Percentiles rank a stretch among this genome's conserved stretches.
Evolutionary conservation across 1,140 invertebrate genomes (phyloP).

Genomic region (Psilanteris sp.): DNA sequence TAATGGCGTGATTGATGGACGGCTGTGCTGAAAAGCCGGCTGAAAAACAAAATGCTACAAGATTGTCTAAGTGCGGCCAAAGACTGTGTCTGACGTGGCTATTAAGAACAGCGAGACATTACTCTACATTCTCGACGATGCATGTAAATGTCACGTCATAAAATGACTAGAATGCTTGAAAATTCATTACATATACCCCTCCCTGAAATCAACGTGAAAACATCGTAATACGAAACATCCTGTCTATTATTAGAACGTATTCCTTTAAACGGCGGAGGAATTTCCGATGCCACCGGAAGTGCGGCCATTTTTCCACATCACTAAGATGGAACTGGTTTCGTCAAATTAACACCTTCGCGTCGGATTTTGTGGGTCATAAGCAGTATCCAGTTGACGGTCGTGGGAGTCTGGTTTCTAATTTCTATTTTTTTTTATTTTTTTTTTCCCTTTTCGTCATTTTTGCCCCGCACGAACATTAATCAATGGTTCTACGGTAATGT

Average conservation of each 20-base stretch:
- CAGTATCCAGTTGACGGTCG: no score
- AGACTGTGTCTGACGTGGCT: constrained; percentile 29
- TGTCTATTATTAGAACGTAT: constrained; percentile 17
- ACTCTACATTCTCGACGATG: constrained; percentile 49
- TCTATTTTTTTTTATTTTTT: background rate
- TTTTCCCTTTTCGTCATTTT: no score
- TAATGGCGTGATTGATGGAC: constrained; percentile 46
- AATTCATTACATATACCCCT: constrained; percentile 22
- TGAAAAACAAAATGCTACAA: constrained; percentile 42
- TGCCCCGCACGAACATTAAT: constrained; percentile 12
- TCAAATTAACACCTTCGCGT: no score
- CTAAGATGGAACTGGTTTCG: background rate
- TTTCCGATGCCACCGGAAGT: constrained; percentile 1
- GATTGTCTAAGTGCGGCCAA: constrained; percentile 20
- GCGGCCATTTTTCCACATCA: background rate
- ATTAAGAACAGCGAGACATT: constrained; percentile 48
- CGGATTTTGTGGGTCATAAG: no score
- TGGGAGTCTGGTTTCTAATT: no score
- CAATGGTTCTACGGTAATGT: constrained; percentile 7
- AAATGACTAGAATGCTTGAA: constrained; percentile 33
- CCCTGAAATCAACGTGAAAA: constrained; percentile 31
- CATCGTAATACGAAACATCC: constrained; percentile 18
- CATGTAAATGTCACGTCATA: constrained; percentile 46
- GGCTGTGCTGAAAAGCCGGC: constrained; percentile 30
- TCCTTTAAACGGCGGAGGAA: constrained; percentile 3